Conservation (phyloP, 2,113 vertebrate genomes). For the Meles meles region DNA sequence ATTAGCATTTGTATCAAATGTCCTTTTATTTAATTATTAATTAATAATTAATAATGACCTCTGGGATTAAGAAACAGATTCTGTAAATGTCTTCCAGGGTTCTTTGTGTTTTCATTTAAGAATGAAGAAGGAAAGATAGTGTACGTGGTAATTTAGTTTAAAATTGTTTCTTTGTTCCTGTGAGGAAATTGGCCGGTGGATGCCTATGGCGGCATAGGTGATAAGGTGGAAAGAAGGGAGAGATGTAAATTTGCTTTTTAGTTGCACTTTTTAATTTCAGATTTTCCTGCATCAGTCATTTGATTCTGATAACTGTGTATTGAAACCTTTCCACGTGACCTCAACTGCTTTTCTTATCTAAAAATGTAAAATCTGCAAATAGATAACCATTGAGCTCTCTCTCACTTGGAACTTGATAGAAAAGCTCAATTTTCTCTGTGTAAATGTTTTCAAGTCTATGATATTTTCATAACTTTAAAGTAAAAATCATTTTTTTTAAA, state of each 20-base stretch:
- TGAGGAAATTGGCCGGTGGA: background rate
- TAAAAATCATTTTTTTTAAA: background rate
- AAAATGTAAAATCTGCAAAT: background rate
- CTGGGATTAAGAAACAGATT: background rate
- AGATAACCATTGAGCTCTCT: background rate
- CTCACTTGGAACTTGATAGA: background rate
- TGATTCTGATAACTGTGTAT: background rate
- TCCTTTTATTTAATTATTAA: no score
- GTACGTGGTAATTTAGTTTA: constrained; percentile 24
- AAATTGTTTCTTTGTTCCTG: background rate
- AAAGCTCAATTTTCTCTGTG: background rate
- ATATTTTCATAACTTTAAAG: background rate
- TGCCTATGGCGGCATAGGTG: background rate
- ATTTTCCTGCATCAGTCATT: background rate
- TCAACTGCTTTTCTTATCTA: background rate
- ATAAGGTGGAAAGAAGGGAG: background rate
- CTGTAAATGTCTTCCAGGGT: background rate
- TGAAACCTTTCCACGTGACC: background rate
- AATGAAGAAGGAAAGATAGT: background rate
- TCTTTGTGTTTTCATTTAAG: constrained; percentile 15
- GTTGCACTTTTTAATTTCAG: background rate
- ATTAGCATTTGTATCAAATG: background rate
- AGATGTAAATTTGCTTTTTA: background rate
- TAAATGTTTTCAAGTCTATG: background rate
- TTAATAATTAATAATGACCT: no score